Conservation (phyloP, 2,888 invertebrate species). For the Cryptocheilus praepositus region DNA sequence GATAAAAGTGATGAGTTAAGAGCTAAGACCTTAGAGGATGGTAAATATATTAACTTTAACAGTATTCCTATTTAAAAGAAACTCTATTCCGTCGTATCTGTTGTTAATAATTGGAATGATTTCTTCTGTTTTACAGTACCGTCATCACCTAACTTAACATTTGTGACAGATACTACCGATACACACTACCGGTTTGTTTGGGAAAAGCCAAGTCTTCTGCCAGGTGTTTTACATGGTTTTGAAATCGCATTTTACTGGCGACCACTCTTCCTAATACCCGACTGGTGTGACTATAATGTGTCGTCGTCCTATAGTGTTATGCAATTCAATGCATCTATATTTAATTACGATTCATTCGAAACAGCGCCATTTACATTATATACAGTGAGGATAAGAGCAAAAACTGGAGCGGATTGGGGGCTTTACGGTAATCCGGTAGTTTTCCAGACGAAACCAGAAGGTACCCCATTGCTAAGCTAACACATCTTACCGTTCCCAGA, state of each 20-base stretch:
- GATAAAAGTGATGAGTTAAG: constrained; percentile 38
- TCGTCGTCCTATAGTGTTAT: constrained; percentile 23
- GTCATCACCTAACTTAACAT: constrained; percentile 41
- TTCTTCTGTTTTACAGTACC: constrained; percentile 51
- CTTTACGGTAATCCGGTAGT: constrained; percentile 40
- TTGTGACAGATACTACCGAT: constrained; percentile 42
- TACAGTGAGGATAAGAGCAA: constrained; percentile 57
- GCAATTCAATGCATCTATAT: constrained; percentile 32
- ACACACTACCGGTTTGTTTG: constrained; percentile 55
- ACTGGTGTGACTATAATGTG: constrained; percentile 46
- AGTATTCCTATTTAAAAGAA: neutral
- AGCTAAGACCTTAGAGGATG: constrained; percentile 56
- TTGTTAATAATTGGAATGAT: neutral
- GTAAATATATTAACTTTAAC: constrained; percentile 41
- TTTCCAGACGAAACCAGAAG: constrained; percentile 40
- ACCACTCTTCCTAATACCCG: constrained; percentile 51
- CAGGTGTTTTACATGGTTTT: constrained; percentile 58
- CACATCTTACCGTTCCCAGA: no score
- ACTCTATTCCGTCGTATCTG: neutral
- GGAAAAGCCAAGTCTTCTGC: constrained; percentile 56
- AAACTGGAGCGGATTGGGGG: constrained; percentile 63
- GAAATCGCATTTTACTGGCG: constrained; percentile 56
- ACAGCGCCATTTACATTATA: constrained; percentile 57
- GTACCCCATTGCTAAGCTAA: constrained; percentile 14
- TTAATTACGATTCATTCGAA: constrained; percentile 33